phyloP scores from a whole-genome alignment of 2,888 invertebrate species.

The Ornithoptera alexandrae region DNA sequence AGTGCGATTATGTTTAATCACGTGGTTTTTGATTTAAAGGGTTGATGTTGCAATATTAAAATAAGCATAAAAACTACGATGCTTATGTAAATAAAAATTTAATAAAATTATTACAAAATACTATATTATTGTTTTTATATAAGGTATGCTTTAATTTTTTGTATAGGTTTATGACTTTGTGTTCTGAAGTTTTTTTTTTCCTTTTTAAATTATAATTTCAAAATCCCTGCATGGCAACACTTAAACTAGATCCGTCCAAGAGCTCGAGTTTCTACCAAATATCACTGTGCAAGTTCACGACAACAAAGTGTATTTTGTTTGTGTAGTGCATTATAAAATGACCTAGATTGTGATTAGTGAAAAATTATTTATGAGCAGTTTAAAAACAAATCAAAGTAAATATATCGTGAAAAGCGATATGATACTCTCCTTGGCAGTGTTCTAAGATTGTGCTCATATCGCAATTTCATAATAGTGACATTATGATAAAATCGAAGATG shows the following conservation, averaged over 20 bases:
- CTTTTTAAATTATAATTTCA: background rate
- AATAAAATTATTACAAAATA: too few relatives aligned
- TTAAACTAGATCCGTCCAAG: slow-evolving; percentile 17
- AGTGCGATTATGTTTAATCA: too few relatives aligned
- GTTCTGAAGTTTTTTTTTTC: background rate
- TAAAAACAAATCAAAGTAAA: slow-evolving; percentile 49
- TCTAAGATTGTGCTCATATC: slow-evolving; percentile 79
- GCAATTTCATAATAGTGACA: slow-evolving; percentile 68
- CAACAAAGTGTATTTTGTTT: slow-evolving; percentile 68
- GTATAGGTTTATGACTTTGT: too few relatives aligned
- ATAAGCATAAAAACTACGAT: too few relatives aligned
- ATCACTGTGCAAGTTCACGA: slow-evolving; percentile 68
- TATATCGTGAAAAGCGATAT: slow-evolving; percentile 68
- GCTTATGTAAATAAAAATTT: too few relatives aligned
- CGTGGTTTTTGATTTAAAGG: too few relatives aligned
- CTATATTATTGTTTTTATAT: too few relatives aligned
- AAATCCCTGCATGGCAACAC: slow-evolving; percentile 15
- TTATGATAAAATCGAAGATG: slow-evolving; percentile 66
- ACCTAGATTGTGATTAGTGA: slow-evolving; percentile 69
- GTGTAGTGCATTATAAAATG: slow-evolving; percentile 74
- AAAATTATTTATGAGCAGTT: slow-evolving; percentile 53
- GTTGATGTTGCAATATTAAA: too few relatives aligned
- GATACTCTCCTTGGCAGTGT: slow-evolving; percentile 80
- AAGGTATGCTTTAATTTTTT: too few relatives aligned
- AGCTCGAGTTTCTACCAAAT: slow-evolving; percentile 31